Percentiles rank a stretch among this genome's conserved stretches.
phyloP scores from a whole-genome alignment of 2,113 vertebrate genomes.

The Dasyornis broadbenti region DNA sequence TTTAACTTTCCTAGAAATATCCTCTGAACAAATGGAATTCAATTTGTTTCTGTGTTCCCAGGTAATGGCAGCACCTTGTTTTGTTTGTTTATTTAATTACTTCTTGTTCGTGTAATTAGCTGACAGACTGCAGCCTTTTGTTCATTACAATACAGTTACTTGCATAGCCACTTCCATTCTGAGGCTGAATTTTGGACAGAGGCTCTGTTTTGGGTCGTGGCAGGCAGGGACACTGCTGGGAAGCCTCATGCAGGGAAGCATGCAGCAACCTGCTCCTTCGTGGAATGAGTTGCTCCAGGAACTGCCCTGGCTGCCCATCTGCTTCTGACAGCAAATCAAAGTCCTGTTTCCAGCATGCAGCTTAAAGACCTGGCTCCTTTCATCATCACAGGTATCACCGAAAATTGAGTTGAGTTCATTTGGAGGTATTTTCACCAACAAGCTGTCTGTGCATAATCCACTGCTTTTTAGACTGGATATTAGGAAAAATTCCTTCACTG shows the following conservation, averaged over 20 bases:
- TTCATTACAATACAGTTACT: conserved; percentile 8
- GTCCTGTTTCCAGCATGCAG: background rate
- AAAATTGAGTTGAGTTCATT: background rate
- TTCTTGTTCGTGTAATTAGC: conserved; percentile 25
- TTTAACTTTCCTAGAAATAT: background rate
- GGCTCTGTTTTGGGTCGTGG: background rate
- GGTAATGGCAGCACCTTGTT: conserved; percentile 36
- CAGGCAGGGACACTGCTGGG: background rate
- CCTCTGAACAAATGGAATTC: background rate
- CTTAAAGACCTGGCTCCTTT: background rate
- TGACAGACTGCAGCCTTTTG: background rate
- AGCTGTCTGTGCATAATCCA: background rate
- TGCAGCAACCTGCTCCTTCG: background rate
- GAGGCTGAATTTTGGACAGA: background rate
- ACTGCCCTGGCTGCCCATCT: background rate
- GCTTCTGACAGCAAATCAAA: background rate
- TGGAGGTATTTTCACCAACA: background rate
- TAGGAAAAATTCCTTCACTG: background rate
- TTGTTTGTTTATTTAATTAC: conserved; percentile 40
- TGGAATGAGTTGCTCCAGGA: background rate
- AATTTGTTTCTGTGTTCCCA: conserved; percentile 25
- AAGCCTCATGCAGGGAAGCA: background rate
- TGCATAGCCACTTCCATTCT: conserved; percentile 13
- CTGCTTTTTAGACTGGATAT: background rate
- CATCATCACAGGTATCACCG: background rate